A percentile compares a stretch with the other conserved stretches of the same genome.
Evolutionary conservation across 2,888 invertebrate species (phyloP).

Genomic region (Syrista parreyssii): DNA sequence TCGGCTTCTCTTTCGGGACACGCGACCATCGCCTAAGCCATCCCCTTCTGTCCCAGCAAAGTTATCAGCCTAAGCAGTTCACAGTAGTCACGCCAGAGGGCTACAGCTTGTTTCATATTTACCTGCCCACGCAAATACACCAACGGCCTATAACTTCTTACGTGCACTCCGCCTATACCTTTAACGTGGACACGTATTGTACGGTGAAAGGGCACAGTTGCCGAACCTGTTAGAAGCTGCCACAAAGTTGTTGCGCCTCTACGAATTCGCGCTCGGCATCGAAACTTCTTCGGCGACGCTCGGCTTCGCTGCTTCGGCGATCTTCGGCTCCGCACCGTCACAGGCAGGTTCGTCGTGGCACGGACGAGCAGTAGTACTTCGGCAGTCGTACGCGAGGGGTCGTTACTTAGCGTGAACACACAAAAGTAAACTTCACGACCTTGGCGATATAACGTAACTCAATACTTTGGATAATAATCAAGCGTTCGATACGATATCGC

Average conservation of each 20-base stretch:
- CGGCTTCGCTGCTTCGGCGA: neutral
- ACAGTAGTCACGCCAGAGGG: neutral
- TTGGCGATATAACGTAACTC: neutral
- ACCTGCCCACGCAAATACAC: neutral
- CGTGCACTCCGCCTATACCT: neutral
- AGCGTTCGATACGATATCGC: neutral
- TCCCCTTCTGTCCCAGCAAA: neutral
- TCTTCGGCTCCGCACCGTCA: neutral
- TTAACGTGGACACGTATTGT: neutral
- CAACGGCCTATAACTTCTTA: neutral
- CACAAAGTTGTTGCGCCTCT: neutral
- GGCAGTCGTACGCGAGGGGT: neutral
- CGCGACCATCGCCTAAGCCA: conserved; percentile 7
- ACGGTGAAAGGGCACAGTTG: neutral
- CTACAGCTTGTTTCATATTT: neutral
- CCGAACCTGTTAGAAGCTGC: neutral
- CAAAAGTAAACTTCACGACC: neutral
- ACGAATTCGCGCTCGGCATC: neutral
- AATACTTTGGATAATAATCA: neutral
- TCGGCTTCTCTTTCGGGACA: conserved; percentile 29
- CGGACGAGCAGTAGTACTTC: neutral
- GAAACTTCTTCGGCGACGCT: neutral
- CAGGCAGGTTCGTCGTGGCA: neutral
- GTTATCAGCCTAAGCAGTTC: neutral
- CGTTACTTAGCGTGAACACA: neutral